Evolutionary conservation across 2,888 invertebrate species (phyloP).

Genomic region (Brenthis hecate): DNA sequence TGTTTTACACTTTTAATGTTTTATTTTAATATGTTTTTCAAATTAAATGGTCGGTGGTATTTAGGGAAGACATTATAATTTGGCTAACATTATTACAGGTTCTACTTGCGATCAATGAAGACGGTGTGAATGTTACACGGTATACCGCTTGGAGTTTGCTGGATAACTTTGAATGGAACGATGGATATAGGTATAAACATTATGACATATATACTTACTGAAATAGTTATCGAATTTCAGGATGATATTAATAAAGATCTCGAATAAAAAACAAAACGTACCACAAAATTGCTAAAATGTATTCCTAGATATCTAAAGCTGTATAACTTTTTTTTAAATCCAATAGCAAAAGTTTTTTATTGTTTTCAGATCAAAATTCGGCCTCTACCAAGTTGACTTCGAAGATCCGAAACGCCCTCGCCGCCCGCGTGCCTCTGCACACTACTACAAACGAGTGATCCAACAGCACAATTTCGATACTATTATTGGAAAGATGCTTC

Average conservation of each 20-base stretch:
- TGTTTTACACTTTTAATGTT: too few species aligned
- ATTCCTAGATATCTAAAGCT: conserved; percentile 48
- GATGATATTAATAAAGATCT: too few species aligned
- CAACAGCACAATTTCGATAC: conserved; percentile 17
- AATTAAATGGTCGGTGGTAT: too few species aligned
- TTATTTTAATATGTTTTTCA: too few species aligned
- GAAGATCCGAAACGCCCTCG: conserved; percentile 44
- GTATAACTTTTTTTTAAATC: conserved; percentile 88
- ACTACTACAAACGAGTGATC: conserved; percentile 48
- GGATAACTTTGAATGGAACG: conserved; percentile 89
- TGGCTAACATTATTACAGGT: conserved; percentile 39
- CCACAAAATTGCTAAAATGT: too few species aligned
- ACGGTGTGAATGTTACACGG: conserved; percentile 82
- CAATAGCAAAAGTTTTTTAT: conserved; percentile 83
- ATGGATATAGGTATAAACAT: conserved; percentile 81
- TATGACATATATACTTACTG: too few species aligned
- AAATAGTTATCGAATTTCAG: too few species aligned
- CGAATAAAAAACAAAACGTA: too few species aligned
- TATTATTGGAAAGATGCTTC: conserved; percentile 3
- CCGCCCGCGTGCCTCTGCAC: conserved; percentile 50
- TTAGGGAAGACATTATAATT: too few species aligned
- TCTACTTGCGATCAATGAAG: conserved; percentile 57
- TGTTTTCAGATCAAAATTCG: conserved; percentile 31
- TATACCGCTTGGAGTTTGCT: conserved; percentile 88
- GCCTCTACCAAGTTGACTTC: conserved; percentile 36